Evolutionary conservation across 2,113 vertebrate genomes (phyloP), one percentile per base, ranked within the genome.

Genomic region (Cricetomys ansorgei): DNA sequence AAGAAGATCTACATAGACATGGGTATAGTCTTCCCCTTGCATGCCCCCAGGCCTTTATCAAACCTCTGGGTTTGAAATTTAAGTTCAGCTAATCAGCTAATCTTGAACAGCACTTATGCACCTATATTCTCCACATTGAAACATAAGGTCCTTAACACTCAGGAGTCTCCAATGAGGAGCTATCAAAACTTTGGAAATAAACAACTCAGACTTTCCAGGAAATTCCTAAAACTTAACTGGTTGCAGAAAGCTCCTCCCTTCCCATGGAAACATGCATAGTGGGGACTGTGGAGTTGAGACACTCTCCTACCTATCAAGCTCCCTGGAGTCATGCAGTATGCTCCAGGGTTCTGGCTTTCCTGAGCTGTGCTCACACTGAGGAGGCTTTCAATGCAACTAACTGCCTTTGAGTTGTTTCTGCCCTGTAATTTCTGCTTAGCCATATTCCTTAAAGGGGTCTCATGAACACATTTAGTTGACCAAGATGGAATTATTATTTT

Each of bases 1-100:
- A 19, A 91, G 79, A 97, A 70, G 43, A 92, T 87, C 81, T 73
- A 89, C 94, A 64, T 5, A 40, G 45, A 91, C 12, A 0, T 57
- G 40, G 37, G 29, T 45, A 93, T 55, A 79, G 3, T 4, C 57
- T 62, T 83, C 23, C 86, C 43, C 1, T 31, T 6, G 59, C 31
- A 62, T 23, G 40, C 27, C 27, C 80, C 76, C 55, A 86, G 34
- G 43, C 11, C 27, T 88, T 31, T 4, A 1, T 70, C 48, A n/a
- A n/a, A n/a, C 23, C 90, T 76, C 50, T 43, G 15, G 3, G 16
- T 57, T 70, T 53, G 48, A 21, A 62, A 27, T 73, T 91, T 76
- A 65, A 43, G 53, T 34, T 48, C 19, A 11, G 31, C 3, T 64
- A 50, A 64, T 45, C 17, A 17, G 65, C 59, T 7, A 21, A 59